Base-by-base conservation (phyloP, 2,888 invertebrate species). In the Ennomos quercinarius region DNA sequence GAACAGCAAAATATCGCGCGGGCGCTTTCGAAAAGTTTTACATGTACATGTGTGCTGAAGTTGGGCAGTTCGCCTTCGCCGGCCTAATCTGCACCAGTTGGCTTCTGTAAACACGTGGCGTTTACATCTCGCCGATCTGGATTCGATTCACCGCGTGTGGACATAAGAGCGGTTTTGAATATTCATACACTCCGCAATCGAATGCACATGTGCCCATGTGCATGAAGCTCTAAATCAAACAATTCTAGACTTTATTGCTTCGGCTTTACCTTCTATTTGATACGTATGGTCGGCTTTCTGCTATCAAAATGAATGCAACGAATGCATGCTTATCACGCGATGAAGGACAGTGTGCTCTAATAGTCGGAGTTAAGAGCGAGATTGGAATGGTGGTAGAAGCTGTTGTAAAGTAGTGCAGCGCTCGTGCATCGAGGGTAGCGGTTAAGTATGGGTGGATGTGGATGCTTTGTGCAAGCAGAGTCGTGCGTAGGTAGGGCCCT, bases 161-260 rank as follows among this genome's bases (percentile, higher is more conserved):
- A 76, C 83, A 87, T 88, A 91, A 88, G 89, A 86, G 80, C 76
- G 78, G 67, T 88, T 91, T 91, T 91, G 87, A 88, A 87, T 89
- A 88, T 88, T 84, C 84, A 86, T 80, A 78, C 76, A 74, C 71
- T 68, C 72, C 66, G 78, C 83, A 81, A 86, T 84, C 81, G 79
- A 81, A 79, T 88, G 87, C 90, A 89, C 86, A 86, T 84, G 87
- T 84, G 80, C 78, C 72, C 73, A 71, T 67, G 77, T 73, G 71
- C 70, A n/a, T 68, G 64, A 71, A 64, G 51, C 66, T 58, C 51
- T 66, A 56, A 62, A 68, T 64, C 80, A 68, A 62, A 70, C 79
- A 72, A 89, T 74, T 82, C 64, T 88, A 74, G 67, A 71, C 88
- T 80, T 82, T 90, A 87, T 83, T 70, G 61, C 78, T 54, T 48